Base-by-base conservation (phyloP, 2,113 vertebrate species). In the Saguinus imperator region DNA sequence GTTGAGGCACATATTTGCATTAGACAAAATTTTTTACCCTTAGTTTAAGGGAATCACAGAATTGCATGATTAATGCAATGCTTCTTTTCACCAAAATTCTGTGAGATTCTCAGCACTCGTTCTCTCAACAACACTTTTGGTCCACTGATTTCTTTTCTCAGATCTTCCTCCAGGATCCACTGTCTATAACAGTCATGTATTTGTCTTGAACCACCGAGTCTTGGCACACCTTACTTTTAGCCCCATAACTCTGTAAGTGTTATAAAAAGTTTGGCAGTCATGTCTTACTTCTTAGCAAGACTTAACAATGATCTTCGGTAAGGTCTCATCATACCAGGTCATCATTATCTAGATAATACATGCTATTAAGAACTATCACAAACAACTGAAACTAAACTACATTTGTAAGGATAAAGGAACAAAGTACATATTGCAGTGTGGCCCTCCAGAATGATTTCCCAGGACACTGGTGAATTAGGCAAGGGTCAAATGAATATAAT, bases 331-430 rank as follows among this genome's bases (percentile, higher is more conserved):
- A 87, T 87, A 83, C 89, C 18, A 89, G 85, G 92, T 68, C 97
- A 93, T 95, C 87, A 90, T 97, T 94, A 97, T 89, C 93, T 95
- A 76, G 85, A 70, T 97, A 97, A 97, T 95, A 76, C 94, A 90
- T 90, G 72, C 96, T 97, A 96, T 96, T 95, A 98, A 95, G 87
- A 97, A 97, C 91, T 85, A 94, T 76, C 85, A 83, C 68, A 95
- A 96, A 95, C 97, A 92, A 97, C 91, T 98, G 96, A 97, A 97
- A 97, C 89, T 91, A 87, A 97, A 96, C 75, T 89, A 21, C 79
- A 72, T 95, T 97, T 97, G 48, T 97, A 86, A 95, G 97, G 95
- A 82, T 82, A 37, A 96, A 94, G 80, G 64, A 76, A 80, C 68
- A 50, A 87, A 80, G 77, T 94, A 55, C 2, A 2, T 17, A 32